Percentiles rank a stretch among this genome's conserved stretches.
Evolutionary conservation across 1,140 invertebrate genomes (phyloP).

Genomic region (Zaprionus gabonicus): DNA sequence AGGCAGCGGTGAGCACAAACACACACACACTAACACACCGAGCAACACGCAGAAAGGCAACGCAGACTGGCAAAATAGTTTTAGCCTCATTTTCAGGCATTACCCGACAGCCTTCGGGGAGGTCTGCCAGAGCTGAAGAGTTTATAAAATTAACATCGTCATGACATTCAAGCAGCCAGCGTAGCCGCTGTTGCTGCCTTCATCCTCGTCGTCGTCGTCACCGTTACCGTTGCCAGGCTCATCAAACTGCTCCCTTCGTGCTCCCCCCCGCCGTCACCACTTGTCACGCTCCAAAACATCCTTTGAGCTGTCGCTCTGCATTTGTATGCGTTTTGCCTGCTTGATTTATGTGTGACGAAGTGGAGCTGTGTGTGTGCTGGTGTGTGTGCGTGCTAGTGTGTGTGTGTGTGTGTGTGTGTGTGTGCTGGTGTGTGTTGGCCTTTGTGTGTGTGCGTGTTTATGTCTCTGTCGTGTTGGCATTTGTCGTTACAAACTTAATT

Average conservation of each 20-base stretch:
- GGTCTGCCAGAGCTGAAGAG: conserved; percentile 63
- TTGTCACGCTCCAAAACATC: conserved; percentile 55
- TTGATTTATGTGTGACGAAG: conserved; percentile 62
- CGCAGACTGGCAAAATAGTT: conserved; percentile 59
- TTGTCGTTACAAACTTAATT: conserved; percentile 74
- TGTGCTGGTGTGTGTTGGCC: conserved; percentile 11
- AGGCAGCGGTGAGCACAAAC: conserved; percentile 35
- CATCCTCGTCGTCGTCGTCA: background rate
- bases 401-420: background rate
- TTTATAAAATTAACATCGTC: conserved; percentile 83
- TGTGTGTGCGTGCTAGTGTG: conserved; percentile 11
- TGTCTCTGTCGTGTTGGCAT: conserved; percentile 65
- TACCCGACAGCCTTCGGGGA: conserved; percentile 8
- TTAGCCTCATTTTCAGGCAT: conserved; percentile 20
- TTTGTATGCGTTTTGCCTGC: conserved; percentile 50
- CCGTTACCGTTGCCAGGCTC: conserved; percentile 26
- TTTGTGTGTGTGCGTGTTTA: conserved; percentile 42
- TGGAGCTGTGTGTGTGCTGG: background rate
- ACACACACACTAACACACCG: conserved; percentile 41
- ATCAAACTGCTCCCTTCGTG: conserved; percentile 25
- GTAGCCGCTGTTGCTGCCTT: background rate
- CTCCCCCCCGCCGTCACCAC: conserved; percentile 8
- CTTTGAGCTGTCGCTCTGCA: conserved; percentile 54
- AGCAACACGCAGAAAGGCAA: conserved; percentile 27
- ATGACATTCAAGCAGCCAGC: conserved; percentile 62